Conservation (phyloP, 2,113 vertebrate genomes). For the Coryphaenoides rupestris region DNA sequence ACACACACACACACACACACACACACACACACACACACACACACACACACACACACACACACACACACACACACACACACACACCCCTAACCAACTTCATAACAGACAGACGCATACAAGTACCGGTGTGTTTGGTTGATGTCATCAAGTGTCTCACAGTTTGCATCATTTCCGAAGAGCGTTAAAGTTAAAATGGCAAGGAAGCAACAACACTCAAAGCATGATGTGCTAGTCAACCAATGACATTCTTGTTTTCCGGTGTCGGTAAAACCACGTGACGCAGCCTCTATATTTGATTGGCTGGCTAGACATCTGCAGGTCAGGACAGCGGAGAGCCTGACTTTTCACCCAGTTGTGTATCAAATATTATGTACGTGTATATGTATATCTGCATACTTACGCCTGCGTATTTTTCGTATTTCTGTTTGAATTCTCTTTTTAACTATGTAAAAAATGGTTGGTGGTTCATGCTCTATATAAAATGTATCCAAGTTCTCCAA, state of each 20-base stretch:
- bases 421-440: no score
- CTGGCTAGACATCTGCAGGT: not conserved
- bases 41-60: not conserved
- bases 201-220: not conserved
- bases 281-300: conserved; percentile 26
- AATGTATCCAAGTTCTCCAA: no score
- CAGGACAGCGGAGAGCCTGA: conserved; percentile 11
- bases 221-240: no score
- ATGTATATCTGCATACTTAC: no score
- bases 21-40: not conserved
- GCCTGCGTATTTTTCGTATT: no score
- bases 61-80: not conserved
- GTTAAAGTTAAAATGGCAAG: not conserved
- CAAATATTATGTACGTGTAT: no score
- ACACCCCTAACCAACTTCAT: no score
- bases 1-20: conserved; percentile 6
- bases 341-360: not conserved
- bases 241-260: conserved; percentile 15
- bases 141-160: conserved; percentile 51
- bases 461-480: no score
- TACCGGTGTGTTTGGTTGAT: conserved; percentile 60
- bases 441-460: no score
- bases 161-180: conserved; percentile 46
- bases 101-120: not conserved
- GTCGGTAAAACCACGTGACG: conserved; percentile 13